phyloP scores from a whole-genome alignment of 2,797 vertebrate genomes.

The Schizopygopsis malacanthus region DNA sequence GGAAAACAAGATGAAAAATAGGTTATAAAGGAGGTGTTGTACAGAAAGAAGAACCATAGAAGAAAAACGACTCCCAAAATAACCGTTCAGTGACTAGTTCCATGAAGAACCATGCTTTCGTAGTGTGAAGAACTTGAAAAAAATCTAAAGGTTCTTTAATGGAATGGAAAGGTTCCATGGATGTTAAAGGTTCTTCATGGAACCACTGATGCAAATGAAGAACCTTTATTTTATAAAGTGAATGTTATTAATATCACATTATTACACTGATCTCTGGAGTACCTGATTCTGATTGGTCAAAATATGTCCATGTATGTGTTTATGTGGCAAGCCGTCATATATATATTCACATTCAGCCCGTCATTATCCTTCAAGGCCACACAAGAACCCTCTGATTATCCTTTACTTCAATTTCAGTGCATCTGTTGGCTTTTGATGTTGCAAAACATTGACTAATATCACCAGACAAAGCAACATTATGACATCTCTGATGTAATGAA shows the following conservation, averaged over 20 bases:
- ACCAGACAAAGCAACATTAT: slow-evolving; percentile 10
- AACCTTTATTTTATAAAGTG: background rate
- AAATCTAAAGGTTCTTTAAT: too few relatives aligned
- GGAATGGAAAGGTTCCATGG: background rate
- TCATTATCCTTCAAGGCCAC: background rate
- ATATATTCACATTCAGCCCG: background rate
- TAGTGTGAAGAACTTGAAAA: background rate
- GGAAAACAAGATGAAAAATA: background rate
- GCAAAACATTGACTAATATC: slow-evolving; percentile 10
- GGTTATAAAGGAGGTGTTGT: background rate
- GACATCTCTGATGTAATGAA: background rate
- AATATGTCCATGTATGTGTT: background rate
- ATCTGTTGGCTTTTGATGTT: slow-evolving; percentile 1
- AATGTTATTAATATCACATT: background rate
- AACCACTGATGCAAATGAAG: background rate
- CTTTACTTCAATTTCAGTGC: background rate
- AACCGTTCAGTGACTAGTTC: background rate
- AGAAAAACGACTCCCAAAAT: background rate
- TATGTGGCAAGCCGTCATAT: background rate
- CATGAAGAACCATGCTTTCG: background rate
- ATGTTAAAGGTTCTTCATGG: background rate
- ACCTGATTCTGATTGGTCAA: background rate
- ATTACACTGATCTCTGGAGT: background rate
- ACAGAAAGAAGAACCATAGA: background rate
- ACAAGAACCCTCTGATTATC: background rate